Evolutionary conservation across 2,888 invertebrate species (phyloP).

Genomic region (Pocota personata): DNA sequence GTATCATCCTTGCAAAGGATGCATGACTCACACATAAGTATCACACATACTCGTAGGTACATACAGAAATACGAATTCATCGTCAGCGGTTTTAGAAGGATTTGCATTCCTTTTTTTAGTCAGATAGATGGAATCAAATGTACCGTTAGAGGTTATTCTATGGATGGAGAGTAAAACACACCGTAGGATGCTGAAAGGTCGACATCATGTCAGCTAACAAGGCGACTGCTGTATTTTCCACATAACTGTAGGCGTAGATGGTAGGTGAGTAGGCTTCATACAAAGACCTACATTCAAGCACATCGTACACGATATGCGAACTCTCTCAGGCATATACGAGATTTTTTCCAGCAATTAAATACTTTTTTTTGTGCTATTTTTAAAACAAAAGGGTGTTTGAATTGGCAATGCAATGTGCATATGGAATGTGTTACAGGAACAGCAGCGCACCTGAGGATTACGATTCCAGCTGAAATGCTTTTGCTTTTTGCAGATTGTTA

Average conservation of each 20-base stretch:
- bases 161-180: not conserved
- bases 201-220: constrained; percentile 62
- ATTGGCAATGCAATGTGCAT: constrained; percentile 42
- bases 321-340: constrained; percentile 36
- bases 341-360: constrained; percentile 61
- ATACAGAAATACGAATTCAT: not conserved
- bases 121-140: constrained; percentile 47
- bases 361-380: constrained; percentile 62
- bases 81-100: constrained; percentile 20
- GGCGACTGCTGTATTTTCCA: constrained; percentile 18
- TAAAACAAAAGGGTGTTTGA: constrained; percentile 16
- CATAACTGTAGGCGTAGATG: not conserved
- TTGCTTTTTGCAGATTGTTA: no score
- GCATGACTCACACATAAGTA: not conserved
- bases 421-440: constrained; percentile 27
- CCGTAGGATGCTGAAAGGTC: constrained; percentile 53
- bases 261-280: constrained; percentile 20
- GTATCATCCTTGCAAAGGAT: constrained; percentile 5
- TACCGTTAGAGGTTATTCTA: constrained; percentile 29
- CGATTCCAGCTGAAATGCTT: no score
- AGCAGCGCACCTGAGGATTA: not conserved
- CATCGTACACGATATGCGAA: not conserved
- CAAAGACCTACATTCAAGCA: constrained; percentile 22
- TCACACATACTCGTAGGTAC: no score
- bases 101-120: not conserved